These are phyloP conservation scores for Pangasius macronema DNA, from an alignment of 2,797 vertebrate species.

Conservation along the genomic window DNA sequence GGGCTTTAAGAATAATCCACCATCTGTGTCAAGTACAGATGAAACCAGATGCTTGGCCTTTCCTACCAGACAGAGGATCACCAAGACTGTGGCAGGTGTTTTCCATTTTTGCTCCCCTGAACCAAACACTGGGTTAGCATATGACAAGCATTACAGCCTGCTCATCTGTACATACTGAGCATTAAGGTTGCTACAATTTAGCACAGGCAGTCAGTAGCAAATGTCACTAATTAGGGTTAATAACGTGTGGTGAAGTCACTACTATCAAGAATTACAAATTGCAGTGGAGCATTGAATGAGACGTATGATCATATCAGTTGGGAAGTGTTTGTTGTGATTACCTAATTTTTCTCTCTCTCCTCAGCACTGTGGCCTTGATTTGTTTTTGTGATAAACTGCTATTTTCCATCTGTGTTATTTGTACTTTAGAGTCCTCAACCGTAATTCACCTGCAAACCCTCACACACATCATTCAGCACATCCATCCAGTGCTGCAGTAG, in stretches of 20 bases:
- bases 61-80: slow-evolving; percentile 69
- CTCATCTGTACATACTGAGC: slow-evolving; percentile 42
- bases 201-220: slow-evolving; percentile 1
- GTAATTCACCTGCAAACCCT: slow-evolving; percentile 10
- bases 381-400: slow-evolving; percentile 4
- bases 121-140: slow-evolving; percentile 44
- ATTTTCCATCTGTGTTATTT: slow-evolving; percentile 16
- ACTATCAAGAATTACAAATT: slow-evolving; percentile 32
- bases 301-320: slow-evolving; percentile 23
- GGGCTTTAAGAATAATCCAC: slow-evolving; percentile 55
- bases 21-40: slow-evolving; percentile 60
- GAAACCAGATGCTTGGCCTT: slow-evolving; percentile 74
- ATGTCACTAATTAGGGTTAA: slow-evolving; percentile 29
- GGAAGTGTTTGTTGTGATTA: slow-evolving; percentile 20
- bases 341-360: slow-evolving; percentile 2
- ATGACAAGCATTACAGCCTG: slow-evolving; percentile 47
- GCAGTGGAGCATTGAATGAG: slow-evolving; percentile 11
- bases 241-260: background rate
- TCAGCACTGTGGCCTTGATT: background rate
- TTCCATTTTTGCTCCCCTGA: slow-evolving; percentile 61
- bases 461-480: slow-evolving; percentile 4
- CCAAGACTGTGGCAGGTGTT: slow-evolving; percentile 76
- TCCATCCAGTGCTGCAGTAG: slow-evolving; percentile 35
- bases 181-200: slow-evolving; percentile 23
- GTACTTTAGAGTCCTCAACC: background rate